Evolutionary conservation across 64 coral and sea anemone species (phyloP).

Genomic region (Montipora efflorescens): DNA sequence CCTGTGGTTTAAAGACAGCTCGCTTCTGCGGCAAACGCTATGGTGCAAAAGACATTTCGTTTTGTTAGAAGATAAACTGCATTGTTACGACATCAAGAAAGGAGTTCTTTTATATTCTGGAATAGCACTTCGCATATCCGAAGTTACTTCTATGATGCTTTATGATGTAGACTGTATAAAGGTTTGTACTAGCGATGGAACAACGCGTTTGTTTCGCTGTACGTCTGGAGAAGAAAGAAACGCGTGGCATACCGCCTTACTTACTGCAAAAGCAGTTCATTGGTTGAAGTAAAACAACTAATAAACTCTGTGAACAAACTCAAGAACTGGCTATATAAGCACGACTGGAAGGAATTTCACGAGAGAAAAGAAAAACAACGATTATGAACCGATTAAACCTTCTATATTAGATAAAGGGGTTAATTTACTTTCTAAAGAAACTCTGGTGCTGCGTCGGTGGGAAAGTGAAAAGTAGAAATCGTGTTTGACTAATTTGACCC

Average conservation of each 20-base stretch:
- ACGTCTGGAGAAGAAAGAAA: not conserved
- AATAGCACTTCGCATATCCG: not conserved
- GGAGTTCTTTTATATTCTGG: not conserved
- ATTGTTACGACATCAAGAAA: conserved; percentile 27
- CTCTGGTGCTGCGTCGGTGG: too few relatives aligned
- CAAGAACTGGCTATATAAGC: not conserved
- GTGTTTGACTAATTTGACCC: too few relatives aligned
- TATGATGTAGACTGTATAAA: not conserved
- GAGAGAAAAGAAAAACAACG: too few relatives aligned
- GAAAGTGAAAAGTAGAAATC: too few relatives aligned
- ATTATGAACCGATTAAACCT: too few relatives aligned
- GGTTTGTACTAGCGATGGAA: not conserved
- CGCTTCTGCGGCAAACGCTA: not conserved
- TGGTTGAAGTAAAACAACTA: not conserved
- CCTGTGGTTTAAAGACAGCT: conserved; percentile 2
- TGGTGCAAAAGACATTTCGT: conserved; percentile 19
- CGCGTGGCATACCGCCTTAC: not conserved
- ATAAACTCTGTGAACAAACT: not conserved
- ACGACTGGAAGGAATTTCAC: not conserved
- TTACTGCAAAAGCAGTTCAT: not conserved
- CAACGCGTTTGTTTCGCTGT: not conserved
- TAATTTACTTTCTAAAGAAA: too few relatives aligned
- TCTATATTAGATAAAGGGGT: too few relatives aligned
- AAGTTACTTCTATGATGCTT: not conserved
- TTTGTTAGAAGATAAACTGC: conserved; percentile 32